Conservation (phyloP, 1,140 invertebrate species). For the Teleopsis dalmanni region DNA sequence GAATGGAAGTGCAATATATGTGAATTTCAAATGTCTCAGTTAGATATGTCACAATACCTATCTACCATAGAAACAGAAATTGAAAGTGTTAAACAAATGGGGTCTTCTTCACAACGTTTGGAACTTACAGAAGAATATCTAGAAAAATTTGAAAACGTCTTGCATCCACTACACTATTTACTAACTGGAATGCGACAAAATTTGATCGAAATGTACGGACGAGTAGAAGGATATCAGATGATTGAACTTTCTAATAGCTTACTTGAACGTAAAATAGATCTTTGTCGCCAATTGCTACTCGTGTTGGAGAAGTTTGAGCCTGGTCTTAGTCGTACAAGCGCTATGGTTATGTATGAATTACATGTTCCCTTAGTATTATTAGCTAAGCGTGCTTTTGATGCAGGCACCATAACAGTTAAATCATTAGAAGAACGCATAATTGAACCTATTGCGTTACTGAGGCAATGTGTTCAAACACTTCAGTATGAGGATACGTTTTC, state of each 20-base stretch:
- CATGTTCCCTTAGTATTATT: constrained; percentile 66
- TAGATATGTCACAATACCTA: constrained; percentile 52
- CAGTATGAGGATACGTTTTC: constrained; percentile 58
- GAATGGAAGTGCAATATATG: constrained; percentile 68
- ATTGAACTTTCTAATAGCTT: constrained; percentile 63
- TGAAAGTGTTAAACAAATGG: constrained; percentile 40
- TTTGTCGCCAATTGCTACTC: constrained; percentile 59
- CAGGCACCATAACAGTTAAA: constrained; percentile 52
- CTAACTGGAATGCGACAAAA: constrained; percentile 56
- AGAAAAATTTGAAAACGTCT: constrained; percentile 53
- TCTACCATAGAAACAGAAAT: constrained; percentile 57
- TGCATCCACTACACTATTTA: constrained; percentile 67
- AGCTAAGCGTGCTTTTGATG: constrained; percentile 55
- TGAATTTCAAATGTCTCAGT: constrained; percentile 51
- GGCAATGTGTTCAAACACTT: constrained; percentile 56
- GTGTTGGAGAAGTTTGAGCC: constrained; percentile 67
- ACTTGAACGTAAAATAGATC: constrained; percentile 65
- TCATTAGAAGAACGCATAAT: constrained; percentile 56
- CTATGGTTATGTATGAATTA: constrained; percentile 68
- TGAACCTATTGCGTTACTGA: constrained; percentile 53
- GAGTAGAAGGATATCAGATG: constrained; percentile 57
- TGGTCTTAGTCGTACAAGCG: constrained; percentile 65
- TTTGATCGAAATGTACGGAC: constrained; percentile 67
- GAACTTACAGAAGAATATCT: constrained; percentile 49
- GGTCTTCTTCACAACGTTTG: constrained; percentile 37